Evolutionary conservation across 2,888 invertebrate genomes (phyloP).

Genomic region (Apotomis betuletana): DNA sequence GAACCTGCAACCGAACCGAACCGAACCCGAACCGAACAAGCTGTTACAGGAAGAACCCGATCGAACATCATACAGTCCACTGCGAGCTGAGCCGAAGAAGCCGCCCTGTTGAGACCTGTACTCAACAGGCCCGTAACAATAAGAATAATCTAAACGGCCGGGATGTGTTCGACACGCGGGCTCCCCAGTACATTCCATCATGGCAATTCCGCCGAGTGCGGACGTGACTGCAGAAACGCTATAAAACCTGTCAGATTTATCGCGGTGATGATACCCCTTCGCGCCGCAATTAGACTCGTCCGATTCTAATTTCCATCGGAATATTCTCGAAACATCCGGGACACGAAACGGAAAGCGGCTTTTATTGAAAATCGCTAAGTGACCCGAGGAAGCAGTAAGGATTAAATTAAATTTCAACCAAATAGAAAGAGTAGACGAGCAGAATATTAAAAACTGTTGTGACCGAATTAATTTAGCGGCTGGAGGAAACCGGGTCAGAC

Average conservation of each 20-base stretch:
- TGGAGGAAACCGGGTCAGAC: slow-evolving; percentile 5
- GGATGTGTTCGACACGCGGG: slow-evolving; percentile 63
- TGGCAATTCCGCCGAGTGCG: slow-evolving; percentile 28
- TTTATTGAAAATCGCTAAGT: slow-evolving; percentile 33
- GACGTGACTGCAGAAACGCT: neutral
- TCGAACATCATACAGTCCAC: too few species aligned
- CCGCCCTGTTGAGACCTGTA: too few species aligned
- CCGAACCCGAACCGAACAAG: too few species aligned
- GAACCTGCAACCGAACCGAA: too few species aligned
- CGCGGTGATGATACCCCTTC: slow-evolving; percentile 6
- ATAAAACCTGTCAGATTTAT: slow-evolving; percentile 6
- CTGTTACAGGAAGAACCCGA: too few species aligned
- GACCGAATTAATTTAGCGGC: slow-evolving; percentile 39
- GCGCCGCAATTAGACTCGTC: slow-evolving; percentile 22
- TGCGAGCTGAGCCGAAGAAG: too few species aligned
- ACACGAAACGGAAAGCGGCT: slow-evolving; percentile 8
- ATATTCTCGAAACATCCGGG: slow-evolving; percentile 19
- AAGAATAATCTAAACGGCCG: slow-evolving; percentile 66
- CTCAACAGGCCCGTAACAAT: slow-evolving; percentile 68
- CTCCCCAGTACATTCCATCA: slow-evolving; percentile 43
- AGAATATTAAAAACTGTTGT: slow-evolving; percentile 31
- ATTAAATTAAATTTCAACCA: slow-evolving; percentile 30
- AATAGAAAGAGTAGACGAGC: slow-evolving; percentile 22
- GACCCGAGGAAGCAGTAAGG: slow-evolving; percentile 19
- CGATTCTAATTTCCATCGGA: slow-evolving; percentile 19